These are phyloP conservation scores for Coregonus clupeaformis DNA, from an alignment of 2,113 vertebrate genomes.

Conservation along the genomic window DNA sequence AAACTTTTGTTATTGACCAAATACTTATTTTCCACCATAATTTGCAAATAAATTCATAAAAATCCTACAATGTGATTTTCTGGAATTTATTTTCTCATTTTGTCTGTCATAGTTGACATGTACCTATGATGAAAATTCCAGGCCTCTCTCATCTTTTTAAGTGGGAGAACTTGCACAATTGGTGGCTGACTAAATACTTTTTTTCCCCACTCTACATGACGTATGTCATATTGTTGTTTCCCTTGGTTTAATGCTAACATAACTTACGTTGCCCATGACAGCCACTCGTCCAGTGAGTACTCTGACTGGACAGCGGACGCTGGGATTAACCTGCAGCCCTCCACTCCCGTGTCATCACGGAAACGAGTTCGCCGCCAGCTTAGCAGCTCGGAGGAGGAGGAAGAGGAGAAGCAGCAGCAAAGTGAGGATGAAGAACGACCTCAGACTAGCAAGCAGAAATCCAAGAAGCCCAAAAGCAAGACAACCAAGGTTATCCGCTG, in stretches of 20 bases:
- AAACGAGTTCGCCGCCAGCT: conserved; percentile 72
- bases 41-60: no score
- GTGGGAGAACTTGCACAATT: no score
- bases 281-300: conserved; percentile 88
- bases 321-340: conserved; percentile 87
- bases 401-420: conserved; percentile 72
- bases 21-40: no score
- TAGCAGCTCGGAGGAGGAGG: conserved; percentile 84
- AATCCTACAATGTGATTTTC: no score
- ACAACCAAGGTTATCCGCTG: conserved; percentile 58
- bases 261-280: conserved; percentile 48
- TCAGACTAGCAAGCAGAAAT: conserved; percentile 65
- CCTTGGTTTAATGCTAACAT: not conserved
- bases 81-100: no score
- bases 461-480: conserved; percentile 69
- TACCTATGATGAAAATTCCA: no score
- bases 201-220: no score
- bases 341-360: conserved; percentile 77
- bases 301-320: conserved; percentile 96
- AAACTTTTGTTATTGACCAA: no score
- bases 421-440: conserved; percentile 70
- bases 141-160: no score
- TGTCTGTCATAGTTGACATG: no score
- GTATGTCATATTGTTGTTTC: not conserved
- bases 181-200: no score